phyloP scores from a whole-genome alignment of 2,888 invertebrate genomes.

The Orgyia antiqua region DNA sequence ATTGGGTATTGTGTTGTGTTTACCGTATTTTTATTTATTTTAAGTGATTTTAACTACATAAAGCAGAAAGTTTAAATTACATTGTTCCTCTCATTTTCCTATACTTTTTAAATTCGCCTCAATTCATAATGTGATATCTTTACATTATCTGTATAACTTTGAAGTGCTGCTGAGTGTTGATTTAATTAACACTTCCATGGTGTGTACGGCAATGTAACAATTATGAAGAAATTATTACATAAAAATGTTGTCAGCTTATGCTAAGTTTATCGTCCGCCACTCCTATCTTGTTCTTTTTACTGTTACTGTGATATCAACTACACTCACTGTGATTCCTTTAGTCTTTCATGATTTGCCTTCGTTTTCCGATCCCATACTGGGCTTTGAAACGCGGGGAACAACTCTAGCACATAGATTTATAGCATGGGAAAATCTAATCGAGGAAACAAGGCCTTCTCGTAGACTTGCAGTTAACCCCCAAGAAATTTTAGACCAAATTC shows the following conservation, averaged over 20 bases:
- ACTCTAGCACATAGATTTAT: slow-evolving; percentile 86
- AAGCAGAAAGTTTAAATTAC: too few species aligned
- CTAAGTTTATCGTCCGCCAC: slow-evolving; percentile 70
- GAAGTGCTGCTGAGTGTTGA: too few species aligned
- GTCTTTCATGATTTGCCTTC: slow-evolving; percentile 79
- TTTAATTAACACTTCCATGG: too few species aligned
- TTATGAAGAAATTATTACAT: slow-evolving; percentile 42
- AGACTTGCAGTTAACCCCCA: slow-evolving; percentile 85
- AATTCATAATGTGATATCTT: too few species aligned
- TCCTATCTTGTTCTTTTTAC: slow-evolving; percentile 61
- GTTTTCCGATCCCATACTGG: slow-evolving; percentile 93
- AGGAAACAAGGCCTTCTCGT: slow-evolving; percentile 84
- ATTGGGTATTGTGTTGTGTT: too few species aligned
- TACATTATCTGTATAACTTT: too few species aligned
- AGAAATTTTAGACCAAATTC: slow-evolving; percentile 76
- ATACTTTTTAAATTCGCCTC: too few species aligned
- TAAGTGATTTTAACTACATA: too few species aligned
- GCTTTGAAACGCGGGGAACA: slow-evolving; percentile 96
- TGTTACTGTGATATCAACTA: slow-evolving; percentile 55
- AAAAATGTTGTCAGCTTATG: slow-evolving; percentile 70
- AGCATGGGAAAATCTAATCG: slow-evolving; percentile 90
- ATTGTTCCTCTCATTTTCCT: too few species aligned
- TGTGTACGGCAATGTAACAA: too few species aligned
- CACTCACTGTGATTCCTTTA: slow-evolving; percentile 61
- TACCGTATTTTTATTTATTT: too few species aligned